Percentiles rank a stretch among this genome's conserved stretches.
phyloP scores from a whole-genome alignment of 2,113 vertebrate species.

The Notothenia rossii region DNA sequence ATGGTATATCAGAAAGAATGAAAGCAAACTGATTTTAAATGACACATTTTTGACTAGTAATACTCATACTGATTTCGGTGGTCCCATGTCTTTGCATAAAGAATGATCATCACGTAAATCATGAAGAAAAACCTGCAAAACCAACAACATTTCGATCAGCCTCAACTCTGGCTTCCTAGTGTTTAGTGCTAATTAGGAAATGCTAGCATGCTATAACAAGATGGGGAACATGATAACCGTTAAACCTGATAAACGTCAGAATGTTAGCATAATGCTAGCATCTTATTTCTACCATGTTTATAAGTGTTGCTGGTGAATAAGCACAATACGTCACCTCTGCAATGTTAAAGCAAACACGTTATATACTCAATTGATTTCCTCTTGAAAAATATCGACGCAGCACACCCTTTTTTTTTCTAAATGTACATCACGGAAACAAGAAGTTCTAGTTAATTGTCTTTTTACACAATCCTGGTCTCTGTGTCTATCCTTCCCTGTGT shows the following conservation, averaged over 20 bases:
- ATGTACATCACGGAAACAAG: slow-evolving; percentile 15
- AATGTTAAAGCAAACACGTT: background rate
- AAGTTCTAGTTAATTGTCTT: slow-evolving; percentile 22
- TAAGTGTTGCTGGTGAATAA: background rate
- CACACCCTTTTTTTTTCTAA: background rate
- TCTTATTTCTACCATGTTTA: background rate
- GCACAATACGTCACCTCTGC: background rate
- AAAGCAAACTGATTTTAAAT: background rate
- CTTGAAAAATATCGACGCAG: background rate
- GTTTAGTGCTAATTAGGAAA: background rate
- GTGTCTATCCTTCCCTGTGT: slow-evolving; percentile 11
- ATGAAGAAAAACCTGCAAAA: too few species aligned
- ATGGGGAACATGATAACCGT: too few species aligned
- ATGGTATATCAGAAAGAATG: background rate
- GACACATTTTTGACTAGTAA: background rate
- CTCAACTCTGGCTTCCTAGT: background rate
- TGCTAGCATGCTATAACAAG: background rate
- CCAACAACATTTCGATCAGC: background rate
- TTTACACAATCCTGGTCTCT: slow-evolving; percentile 27
- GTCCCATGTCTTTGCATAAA: background rate
- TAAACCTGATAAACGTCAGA: background rate
- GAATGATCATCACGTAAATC: background rate
- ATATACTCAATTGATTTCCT: background rate
- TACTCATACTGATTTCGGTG: background rate
- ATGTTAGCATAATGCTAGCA: background rate